Conservation (phyloP, 2,888 invertebrate species). For the Drosophila diplacantha region DNA sequence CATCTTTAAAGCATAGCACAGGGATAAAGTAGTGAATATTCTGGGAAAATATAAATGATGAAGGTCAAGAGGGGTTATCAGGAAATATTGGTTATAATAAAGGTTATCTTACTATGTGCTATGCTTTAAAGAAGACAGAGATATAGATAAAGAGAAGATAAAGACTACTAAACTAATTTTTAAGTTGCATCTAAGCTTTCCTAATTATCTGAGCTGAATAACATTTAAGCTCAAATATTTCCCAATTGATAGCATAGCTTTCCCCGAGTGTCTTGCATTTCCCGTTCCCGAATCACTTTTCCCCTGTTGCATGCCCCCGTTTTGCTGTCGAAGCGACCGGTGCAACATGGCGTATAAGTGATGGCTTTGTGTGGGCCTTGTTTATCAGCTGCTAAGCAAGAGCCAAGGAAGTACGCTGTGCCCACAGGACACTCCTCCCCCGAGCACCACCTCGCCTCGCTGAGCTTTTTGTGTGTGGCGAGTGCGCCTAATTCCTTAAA, state of each 20-base stretch:
- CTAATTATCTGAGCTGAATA: background rate
- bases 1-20: background rate
- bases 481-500: slow-evolving; percentile 69
- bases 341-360: slow-evolving; percentile 69
- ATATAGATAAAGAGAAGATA: too few relatives aligned
- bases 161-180: too few relatives aligned
- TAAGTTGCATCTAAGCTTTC: background rate
- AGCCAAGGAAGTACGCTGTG: slow-evolving; percentile 9
- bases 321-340: slow-evolving; percentile 30
- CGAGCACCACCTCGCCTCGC: background rate
- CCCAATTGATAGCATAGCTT: background rate
- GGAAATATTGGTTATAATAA: background rate
- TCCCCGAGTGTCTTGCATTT: slow-evolving; percentile 19
- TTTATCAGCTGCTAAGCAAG: slow-evolving; percentile 36
- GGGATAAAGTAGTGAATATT: background rate
- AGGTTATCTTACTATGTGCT: too few relatives aligned
- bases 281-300: slow-evolving; percentile 2
- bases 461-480: slow-evolving; percentile 36
- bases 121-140: too few relatives aligned
- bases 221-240: background rate
- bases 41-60: background rate
- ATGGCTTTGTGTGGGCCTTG: slow-evolving; percentile 60
- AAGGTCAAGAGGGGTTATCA: background rate
- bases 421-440: background rate
- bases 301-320: slow-evolving; percentile 42